Evolutionary conservation across 2,113 vertebrate genomes (phyloP), one percentile per base, ranked within the genome.

Genomic region (Chauna torquata): DNA sequence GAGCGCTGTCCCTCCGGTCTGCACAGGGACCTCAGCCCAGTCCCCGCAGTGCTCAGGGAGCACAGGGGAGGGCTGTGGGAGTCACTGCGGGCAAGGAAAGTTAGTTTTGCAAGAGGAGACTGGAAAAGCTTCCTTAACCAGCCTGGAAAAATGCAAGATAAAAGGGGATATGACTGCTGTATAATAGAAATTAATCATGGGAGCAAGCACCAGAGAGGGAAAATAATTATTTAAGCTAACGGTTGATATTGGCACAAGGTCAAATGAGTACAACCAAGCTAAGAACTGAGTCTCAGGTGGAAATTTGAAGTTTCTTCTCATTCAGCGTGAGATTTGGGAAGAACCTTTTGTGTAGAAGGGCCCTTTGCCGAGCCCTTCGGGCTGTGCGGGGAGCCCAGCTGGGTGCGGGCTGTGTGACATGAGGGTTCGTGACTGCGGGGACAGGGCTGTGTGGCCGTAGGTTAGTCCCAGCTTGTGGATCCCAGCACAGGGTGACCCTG

Each of bases 201-300:
- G 82, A 96, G 66, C 28, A 80, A 87, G 85, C 62, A 27, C 4
- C 0, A 0, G 75, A 23, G 66, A 76, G 44, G 17, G 57, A 28
- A 19, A 55, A 77, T 88, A 69, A 93, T 90, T 92, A 80, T 86
- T 93, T 83, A 76, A 93, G 68, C 30, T 86, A 57, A 92, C 86
- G 86, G 34, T 90, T 86, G 72, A 65, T 77, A 80, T 65, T 88
- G 76, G 45, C 62, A 36, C 27, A 66, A 70, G 82, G 80, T 27
- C 20, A 80, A 77, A 47, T 36, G 82, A 88, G 40, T 42, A 70
- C 75, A 65, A 57, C 80, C 4, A 14, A 52, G 75, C 36, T 20
- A 69, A 79, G 25, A 79, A 72, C 36, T 92, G 62, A 75, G 50
- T 77, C 88, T 64, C 22, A 14, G 27, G 30, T 76, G 49, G 58